Percentiles rank a stretch among this genome's conserved stretches.
phyloP scores from a whole-genome alignment of 1,140 invertebrate genomes.

The Drosophila guanche region DNA sequence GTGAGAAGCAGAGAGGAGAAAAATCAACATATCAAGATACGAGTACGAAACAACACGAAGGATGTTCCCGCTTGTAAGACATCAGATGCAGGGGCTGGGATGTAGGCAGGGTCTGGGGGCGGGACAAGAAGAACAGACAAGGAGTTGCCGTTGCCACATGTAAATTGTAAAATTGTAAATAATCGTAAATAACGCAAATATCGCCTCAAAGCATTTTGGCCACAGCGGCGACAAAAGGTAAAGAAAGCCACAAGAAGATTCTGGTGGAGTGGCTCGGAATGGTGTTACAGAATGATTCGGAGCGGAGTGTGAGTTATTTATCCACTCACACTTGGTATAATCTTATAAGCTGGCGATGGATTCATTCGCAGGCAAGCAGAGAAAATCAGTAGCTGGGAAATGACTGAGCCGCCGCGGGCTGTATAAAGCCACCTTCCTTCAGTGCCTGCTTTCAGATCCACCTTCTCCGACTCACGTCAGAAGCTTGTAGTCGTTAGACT shows the following conservation, averaged over 20 bases:
- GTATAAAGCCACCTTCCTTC: conserved; percentile 28
- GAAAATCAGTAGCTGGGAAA: conserved; percentile 71
- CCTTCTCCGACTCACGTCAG: conserved; percentile 13
- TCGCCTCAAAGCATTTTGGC: conserved; percentile 64
- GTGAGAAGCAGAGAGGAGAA: conserved; percentile 3
- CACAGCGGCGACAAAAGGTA: conserved; percentile 70
- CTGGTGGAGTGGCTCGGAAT: conserved; percentile 1
- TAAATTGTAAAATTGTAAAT: conserved; percentile 81
- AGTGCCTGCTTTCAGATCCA: not conserved
- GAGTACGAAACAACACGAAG: conserved; percentile 35
- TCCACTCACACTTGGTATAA: conserved; percentile 62
- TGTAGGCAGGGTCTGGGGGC: conserved; percentile 1
- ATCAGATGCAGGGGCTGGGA: conserved; percentile 1
- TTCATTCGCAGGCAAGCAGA: conserved; percentile 26
- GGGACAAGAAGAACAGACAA: conserved; percentile 3
- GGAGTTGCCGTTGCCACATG: conserved; percentile 53
- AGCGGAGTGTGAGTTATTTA: conserved; percentile 57
- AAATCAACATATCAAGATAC: conserved; percentile 76
- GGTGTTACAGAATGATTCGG: not conserved
- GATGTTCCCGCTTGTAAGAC: conserved; percentile 42
- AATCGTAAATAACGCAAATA: conserved; percentile 82
- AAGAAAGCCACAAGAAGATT: conserved; percentile 6
- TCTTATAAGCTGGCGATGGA: conserved; percentile 57
- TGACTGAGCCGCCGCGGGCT: conserved; percentile 64
- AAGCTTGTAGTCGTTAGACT: conserved; percentile 52